phyloP scores from a whole-genome alignment of 2,888 invertebrate genomes.

The Hydropsyche betteni region DNA sequence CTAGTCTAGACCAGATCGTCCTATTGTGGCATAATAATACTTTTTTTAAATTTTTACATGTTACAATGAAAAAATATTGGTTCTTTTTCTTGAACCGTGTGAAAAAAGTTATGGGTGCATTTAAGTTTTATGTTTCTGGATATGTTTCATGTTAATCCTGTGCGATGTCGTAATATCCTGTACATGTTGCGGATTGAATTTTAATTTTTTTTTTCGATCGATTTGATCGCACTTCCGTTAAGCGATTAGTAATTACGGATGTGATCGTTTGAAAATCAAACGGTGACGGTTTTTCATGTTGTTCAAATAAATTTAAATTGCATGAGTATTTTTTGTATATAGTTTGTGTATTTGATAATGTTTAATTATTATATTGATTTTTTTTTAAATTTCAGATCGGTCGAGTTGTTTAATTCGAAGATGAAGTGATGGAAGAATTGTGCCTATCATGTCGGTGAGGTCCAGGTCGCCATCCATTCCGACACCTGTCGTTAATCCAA shows the following conservation, averaged over 20 bases:
- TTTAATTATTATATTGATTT: background rate
- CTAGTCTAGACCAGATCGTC: too few relatives aligned
- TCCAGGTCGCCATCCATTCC: conserved; percentile 50
- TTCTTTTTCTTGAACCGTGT: too few relatives aligned
- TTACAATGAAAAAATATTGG: too few relatives aligned
- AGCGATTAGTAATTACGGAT: too few relatives aligned
- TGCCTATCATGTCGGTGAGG: conserved; percentile 36
- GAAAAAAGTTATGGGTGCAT: too few relatives aligned
- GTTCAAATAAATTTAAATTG: background rate
- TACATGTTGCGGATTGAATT: too few relatives aligned
- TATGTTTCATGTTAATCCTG: background rate
- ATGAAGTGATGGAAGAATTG: conserved; percentile 34
- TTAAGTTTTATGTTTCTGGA: background rate
- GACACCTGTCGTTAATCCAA: conserved; percentile 39
- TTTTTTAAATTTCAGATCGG: background rate
- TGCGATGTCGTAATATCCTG: background rate
- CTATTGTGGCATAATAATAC: too few relatives aligned
- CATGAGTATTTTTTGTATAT: background rate
- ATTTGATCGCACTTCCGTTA: too few relatives aligned
- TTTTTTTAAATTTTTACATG: too few relatives aligned
- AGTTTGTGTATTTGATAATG: background rate
- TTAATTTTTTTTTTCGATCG: too few relatives aligned
- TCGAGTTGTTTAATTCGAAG: background rate
- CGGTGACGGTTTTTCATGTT: background rate
- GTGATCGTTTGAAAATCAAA: background rate